Evolutionary conservation across 2,888 invertebrate species (phyloP), one percentile per base, ranked within the genome.

Genomic region (Xestia sexstrigata): DNA sequence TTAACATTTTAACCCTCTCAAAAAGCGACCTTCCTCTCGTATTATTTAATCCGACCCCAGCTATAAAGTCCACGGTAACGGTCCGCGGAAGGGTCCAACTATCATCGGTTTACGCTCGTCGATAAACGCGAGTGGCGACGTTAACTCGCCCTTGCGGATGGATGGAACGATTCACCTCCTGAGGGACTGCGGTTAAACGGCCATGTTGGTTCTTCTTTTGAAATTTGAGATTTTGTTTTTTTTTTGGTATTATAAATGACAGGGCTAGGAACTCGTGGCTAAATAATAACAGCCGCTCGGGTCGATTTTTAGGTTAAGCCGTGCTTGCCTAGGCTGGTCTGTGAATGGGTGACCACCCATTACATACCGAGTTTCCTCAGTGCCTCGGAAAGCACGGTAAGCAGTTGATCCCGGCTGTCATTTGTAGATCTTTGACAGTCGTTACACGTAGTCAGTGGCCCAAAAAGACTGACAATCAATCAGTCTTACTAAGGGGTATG

Each of bases 71-170:
- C 70, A 76, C 79, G 81, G 84, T 88, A 87, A 86, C 81, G 86
- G 84, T 76, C 78, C 70, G 67, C 87, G 90, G 91, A 92, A 88
- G 87, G 91, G 88, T 85, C 88, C 86, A 89, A 90, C 91, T 91
- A 90, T 90, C 87, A 88, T 79, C 87, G 88, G 88, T 91, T 92
- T 92, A 92, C 89, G 91, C 82, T 84, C 77, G 81, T 83, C 90
- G 89, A 92, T 92, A 93, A 92, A 86, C 78, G 85, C 63, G 87
- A 83, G 88, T 82, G 83, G 76, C 81, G 84, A 85, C 78, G 80
- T 84, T 86, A 88, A 85, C 77, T 71, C 70, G 60, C 70, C 74
- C 77, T 78, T 73, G 62, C 84, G 85, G 81, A 81, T 82, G 84
- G 78, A 78, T 73, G 74, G 72, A 83, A 66, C 69, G 72, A 45